Base-by-base conservation (phyloP, 2,888 invertebrate genomes). In the Drosophila birchii region DNA sequence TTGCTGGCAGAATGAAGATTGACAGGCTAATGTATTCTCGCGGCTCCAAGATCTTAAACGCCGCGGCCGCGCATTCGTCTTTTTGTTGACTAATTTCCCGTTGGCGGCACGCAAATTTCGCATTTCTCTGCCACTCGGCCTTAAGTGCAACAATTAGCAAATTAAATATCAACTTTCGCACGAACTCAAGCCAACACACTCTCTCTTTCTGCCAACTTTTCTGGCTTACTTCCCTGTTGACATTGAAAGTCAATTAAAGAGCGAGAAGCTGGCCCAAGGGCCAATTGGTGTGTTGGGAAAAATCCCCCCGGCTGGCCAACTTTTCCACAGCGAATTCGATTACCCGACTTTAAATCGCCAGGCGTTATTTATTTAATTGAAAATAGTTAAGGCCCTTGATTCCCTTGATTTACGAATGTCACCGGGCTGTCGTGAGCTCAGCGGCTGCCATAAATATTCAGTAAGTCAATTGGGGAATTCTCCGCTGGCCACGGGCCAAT, bases 11-110 rank as follows among this genome's bases (percentile, higher is more conserved):
- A 83, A 86, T 88, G 81, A 86, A 88, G 86, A 86, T 81, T 86
- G 86, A 86, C 86, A 86, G 81, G 86, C 81, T 86, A 86, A 86
- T 86, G 86, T 88, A 80, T 80, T 81, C 78, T 79, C 66, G 68
- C 80, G 68, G 41, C 57, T 43, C 57, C 80, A 75, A 75, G 74
- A 78, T 70, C 85, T 58, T 38, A 60, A 70, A 60, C 62, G 43
- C 43, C 12, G 53, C 38, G 57, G 72, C 79, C 61, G 74, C 78
- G 71, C 68, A 54, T 43, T 44, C 55, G 56, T 49, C 45, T 76
- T 73, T 79, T 81, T 76, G 75, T 74, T 75, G 73, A 72, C 82
- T 85, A 81, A 85, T 87, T 85, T 82, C 78, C 80, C 80, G 64
- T 67, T 53, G 79, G 74, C 74, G 64, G 59, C 85, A 81, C 86